These are phyloP conservation scores for Rhabdornis inornatus DNA, from an alignment of 2,113 vertebrate species.

Conservation along the genomic window DNA sequence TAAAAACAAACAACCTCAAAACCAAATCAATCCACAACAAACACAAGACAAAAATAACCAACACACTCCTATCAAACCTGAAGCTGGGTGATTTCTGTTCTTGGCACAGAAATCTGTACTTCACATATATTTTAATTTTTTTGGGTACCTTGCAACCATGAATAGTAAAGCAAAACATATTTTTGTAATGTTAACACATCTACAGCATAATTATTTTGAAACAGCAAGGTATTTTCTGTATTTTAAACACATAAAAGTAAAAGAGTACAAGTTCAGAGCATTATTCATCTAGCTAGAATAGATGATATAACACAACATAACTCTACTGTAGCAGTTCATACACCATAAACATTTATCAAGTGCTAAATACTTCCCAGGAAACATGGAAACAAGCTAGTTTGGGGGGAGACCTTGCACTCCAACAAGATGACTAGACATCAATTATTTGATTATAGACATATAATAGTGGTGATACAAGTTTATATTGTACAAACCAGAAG, in stretches of 20 bases:
- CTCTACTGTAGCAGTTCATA: background rate
- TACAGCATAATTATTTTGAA: background rate
- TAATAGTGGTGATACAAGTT: background rate
- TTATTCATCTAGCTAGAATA: background rate
- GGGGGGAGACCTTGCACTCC: background rate
- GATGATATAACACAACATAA: background rate
- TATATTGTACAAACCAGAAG: background rate
- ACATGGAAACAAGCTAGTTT: background rate
- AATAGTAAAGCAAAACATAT: background rate
- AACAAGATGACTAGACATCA: background rate
- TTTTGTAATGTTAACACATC: background rate
- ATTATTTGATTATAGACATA: background rate
- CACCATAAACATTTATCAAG: background rate
- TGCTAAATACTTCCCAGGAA: background rate
- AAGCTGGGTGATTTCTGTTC: background rate
- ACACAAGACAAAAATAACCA: background rate
- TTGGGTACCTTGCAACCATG: rapidly evolving
- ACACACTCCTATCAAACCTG: background rate
- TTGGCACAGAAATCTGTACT: background rate
- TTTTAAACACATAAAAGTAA: background rate
- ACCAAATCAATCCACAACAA: background rate
- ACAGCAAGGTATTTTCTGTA: background rate
- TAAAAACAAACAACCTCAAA: background rate
- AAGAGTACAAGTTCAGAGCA: background rate
- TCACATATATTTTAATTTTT: background rate